phyloP scores from a whole-genome alignment of 2,797 vertebrate genomes.

The Lindbergichthys nudifrons region DNA sequence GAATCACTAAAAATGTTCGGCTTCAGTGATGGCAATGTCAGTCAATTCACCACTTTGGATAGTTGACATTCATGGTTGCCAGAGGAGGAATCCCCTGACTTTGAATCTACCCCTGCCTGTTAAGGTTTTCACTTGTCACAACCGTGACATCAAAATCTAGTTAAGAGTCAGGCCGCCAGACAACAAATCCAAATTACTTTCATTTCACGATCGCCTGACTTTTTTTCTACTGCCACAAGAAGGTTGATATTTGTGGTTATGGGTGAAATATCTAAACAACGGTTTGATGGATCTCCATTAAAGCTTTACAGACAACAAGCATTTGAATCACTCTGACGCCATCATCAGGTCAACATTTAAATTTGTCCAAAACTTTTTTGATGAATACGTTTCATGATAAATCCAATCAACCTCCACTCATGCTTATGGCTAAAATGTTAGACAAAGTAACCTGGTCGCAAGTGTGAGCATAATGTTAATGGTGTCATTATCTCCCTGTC shows the following conservation, averaged over 20 bases:
- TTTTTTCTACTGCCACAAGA: background rate
- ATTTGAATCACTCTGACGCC: background rate
- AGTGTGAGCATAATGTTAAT: background rate
- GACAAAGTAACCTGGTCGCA: background rate
- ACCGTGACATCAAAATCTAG: background rate
- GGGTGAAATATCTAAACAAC: background rate
- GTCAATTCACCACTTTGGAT: too few relatives aligned
- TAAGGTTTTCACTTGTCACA: background rate
- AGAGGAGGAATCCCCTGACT: background rate
- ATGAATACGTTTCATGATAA: background rate
- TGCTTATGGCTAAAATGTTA: background rate
- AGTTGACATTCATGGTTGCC: background rate
- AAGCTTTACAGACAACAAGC: background rate
- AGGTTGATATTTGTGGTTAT: background rate
- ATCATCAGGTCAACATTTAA: background rate
- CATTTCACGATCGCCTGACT: background rate
- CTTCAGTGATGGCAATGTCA: too few relatives aligned
- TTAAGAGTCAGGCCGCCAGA: background rate
- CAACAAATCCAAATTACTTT: background rate
- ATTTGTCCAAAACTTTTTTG: background rate
- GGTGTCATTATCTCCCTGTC: too few relatives aligned
- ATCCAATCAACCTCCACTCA: background rate
- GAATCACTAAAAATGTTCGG: too few relatives aligned
- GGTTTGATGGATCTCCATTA: background rate
- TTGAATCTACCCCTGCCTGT: background rate